A percentile compares a stretch with the other conserved stretches of the same genome.
These are phyloP conservation scores for Plebejus melissa DNA, from an alignment of 2,888 invertebrate species.

Conservation along the genomic window DNA sequence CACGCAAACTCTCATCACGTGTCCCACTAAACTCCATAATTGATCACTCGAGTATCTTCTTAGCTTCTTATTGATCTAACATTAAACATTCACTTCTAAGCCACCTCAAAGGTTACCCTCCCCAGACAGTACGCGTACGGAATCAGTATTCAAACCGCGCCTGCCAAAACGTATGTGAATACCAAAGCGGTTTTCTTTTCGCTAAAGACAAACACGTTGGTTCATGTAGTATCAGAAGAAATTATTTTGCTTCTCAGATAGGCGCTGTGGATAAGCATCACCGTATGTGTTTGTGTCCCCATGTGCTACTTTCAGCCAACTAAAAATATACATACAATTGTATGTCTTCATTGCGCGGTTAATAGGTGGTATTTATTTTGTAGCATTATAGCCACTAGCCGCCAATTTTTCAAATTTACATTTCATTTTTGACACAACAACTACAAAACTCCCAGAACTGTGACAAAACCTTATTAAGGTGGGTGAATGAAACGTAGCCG, in stretches of 20 bases:
- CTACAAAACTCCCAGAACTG: too few species aligned
- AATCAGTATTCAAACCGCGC: slow-evolving; percentile 19
- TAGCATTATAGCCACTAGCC: too few species aligned
- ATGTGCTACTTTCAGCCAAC: too few species aligned
- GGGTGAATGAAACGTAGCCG: background rate
- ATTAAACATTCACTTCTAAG: slow-evolving; percentile 3
- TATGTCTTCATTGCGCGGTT: too few species aligned
- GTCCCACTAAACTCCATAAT: background rate
- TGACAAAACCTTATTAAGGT: too few species aligned
- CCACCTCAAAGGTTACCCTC: background rate
- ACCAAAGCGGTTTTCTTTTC: slow-evolving; percentile 12
- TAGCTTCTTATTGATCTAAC: background rate
- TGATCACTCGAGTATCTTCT: background rate
- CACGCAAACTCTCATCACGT: background rate
- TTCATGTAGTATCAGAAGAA: background rate
- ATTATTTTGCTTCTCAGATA: background rate
- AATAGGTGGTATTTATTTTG: too few species aligned
- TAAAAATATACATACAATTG: too few species aligned
- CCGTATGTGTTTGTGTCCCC: background rate
- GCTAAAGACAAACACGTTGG: background rate
- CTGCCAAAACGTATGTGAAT: slow-evolving; percentile 13
- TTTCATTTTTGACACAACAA: too few species aligned
- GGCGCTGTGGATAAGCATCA: background rate
- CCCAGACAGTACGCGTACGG: background rate
- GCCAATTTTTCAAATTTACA: too few species aligned